Percentiles rank a stretch among this genome's conserved stretches.
These are phyloP conservation scores for Muricea muricata DNA, from an alignment of 92 coral and sea anemone species.

Conservation along the genomic window DNA sequence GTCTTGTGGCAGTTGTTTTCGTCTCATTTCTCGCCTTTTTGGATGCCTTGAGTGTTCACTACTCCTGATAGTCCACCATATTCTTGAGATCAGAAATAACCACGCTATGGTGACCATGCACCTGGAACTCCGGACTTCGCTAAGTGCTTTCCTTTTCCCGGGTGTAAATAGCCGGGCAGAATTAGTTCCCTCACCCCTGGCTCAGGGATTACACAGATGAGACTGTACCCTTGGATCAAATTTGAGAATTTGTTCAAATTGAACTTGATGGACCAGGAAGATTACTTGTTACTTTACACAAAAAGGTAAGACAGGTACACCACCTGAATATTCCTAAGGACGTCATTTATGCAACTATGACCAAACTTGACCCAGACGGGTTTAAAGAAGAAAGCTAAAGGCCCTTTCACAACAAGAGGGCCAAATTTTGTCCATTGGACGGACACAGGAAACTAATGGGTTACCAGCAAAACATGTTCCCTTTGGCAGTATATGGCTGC, in stretches of 20 bases:
- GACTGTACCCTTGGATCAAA: neutral
- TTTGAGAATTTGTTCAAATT: neutral
- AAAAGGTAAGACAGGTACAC: neutral
- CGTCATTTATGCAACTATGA: neutral
- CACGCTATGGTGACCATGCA: too few relatives aligned
- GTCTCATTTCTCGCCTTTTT: too few relatives aligned
- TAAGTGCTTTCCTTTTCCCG: too few relatives aligned
- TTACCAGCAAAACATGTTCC: neutral
- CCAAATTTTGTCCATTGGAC: neutral
- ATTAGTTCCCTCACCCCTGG: too few relatives aligned
- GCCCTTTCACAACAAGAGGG: neutral
- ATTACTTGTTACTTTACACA: neutral
- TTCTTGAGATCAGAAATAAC: too few relatives aligned
- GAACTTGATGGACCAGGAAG: neutral
- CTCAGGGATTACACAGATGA: conserved; percentile 3
- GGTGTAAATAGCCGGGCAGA: too few relatives aligned
- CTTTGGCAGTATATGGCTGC: too few relatives aligned
- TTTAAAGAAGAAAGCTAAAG: neutral
- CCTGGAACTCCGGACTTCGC: too few relatives aligned
- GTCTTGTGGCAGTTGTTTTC: too few relatives aligned
- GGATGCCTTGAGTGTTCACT: too few relatives aligned
- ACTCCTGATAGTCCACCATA: too few relatives aligned
- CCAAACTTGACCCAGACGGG: neutral
- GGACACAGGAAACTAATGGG: neutral
- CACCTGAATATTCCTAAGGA: neutral